These are phyloP conservation scores for Ginglymostoma cirratum DNA, from an alignment of 2,113 vertebrate genomes.

Conservation along the genomic window DNA sequence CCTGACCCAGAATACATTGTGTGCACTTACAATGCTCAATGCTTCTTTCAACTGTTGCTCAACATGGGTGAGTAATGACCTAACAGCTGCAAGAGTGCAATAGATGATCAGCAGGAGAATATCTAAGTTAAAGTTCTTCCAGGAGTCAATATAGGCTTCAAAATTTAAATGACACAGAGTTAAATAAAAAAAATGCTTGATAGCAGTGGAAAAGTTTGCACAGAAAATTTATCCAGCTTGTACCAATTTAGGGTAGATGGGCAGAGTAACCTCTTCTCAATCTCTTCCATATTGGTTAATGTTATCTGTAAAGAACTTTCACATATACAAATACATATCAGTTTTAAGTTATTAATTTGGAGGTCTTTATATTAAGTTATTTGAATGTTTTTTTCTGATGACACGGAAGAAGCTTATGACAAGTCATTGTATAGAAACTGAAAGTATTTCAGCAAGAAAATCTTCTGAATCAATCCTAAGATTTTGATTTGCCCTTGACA, in stretches of 20 bases:
- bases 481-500: not conserved
- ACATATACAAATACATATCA: not conserved
- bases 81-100: no score
- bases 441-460: not conserved
- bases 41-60: no score
- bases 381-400: not conserved
- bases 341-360: not conserved
- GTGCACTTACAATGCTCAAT: no score
- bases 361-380: not conserved
- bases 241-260: not conserved
- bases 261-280: not conserved
- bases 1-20: no score
- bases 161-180: not conserved
- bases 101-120: not conserved
- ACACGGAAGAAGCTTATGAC: not conserved
- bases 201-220: not conserved
- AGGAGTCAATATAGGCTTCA: not conserved
- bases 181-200: not conserved
- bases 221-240: not conserved
- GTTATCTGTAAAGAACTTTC: not conserved
- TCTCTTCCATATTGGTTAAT: not conserved
- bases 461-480: not conserved
- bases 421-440: not conserved
- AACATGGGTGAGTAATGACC: no score
- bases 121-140: not conserved